Evolutionary conservation across 2,888 invertebrate genomes (phyloP), one percentile per base, ranked within the genome.

Genomic region (Trissolcus japonicus): DNA sequence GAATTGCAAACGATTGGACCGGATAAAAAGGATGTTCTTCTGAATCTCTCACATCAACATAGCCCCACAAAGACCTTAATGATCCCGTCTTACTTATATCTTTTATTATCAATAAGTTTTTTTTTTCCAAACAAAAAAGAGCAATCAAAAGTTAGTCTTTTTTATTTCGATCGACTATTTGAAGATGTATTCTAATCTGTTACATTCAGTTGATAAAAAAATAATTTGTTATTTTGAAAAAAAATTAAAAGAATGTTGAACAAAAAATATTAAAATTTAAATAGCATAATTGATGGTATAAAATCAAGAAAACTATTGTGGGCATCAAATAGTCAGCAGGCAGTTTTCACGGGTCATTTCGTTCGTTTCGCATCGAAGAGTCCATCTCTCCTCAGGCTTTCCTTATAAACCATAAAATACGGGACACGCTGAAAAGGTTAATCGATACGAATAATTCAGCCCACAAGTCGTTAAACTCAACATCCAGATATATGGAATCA

Each of bases 1-100:
- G 83, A 86, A 86, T 87, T 84, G 84, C 84, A 82, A 87, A 88
- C 88, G 88, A 88, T 87, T 88, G 87, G 86, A 84, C 83, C 85
- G 86, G 85, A 86, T 87, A 86, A 87, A 86, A 86, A 85, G 86
- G 85, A 88, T 85, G 79, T 79, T 80, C 17, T 61, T 17, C 51
- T 76, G 71, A 77, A 78, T 82, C 82, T 82, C 83, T 80, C 78
- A 79, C 78, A 79, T 81, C 84, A 78, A 85, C 85, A 84, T 83
- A 81, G 82, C 83, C 84, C 82, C 81, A 80, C 80, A 57, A 66
- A 56, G 55, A 17, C 68, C 21, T 55, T 78, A 78, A 80, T 74
- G 72, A 73, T 73, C 46, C 75, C 57, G 63, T 59, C 77, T 69
- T 46, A 69, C 73, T 65, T 59, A 55, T 46, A 53, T 14, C 6